Conservation (phyloP, 2,113 vertebrate genomes). For the Triplophysa siluroides region DNA sequence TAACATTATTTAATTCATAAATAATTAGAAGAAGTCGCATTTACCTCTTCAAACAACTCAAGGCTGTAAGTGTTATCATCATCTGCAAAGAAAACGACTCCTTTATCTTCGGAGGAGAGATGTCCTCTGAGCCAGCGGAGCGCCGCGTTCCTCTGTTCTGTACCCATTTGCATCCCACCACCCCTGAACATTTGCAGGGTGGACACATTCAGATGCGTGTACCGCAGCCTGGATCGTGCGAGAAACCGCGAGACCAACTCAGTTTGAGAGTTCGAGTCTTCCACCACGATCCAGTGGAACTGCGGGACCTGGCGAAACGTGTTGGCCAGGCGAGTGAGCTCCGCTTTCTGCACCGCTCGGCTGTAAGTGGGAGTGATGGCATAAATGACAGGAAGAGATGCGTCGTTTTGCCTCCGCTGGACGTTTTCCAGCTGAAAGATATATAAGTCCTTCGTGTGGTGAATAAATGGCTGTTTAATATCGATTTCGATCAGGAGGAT, state of each 20-base stretch:
- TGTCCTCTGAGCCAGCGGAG: slow-evolving; percentile 89
- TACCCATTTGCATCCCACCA: slow-evolving; percentile 88
- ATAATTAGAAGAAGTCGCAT: neutral
- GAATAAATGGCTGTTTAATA: slow-evolving; percentile 71
- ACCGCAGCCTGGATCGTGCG: slow-evolving; percentile 79
- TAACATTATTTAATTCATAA: too few relatives aligned
- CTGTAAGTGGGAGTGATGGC: slow-evolving; percentile 95
- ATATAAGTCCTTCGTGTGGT: slow-evolving; percentile 67
- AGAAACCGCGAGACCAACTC: slow-evolving; percentile 90
- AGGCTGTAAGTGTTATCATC: slow-evolving; percentile 98
- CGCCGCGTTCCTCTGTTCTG: slow-evolving; percentile 93
- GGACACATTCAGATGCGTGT: slow-evolving; percentile 90
- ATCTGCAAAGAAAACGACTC: slow-evolving; percentile 96
- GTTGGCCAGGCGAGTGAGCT: slow-evolving; percentile 91
- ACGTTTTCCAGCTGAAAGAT: slow-evolving; percentile 55
- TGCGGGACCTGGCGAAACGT: slow-evolving; percentile 92
- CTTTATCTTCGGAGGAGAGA: slow-evolving; percentile 76
- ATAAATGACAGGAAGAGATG: slow-evolving; percentile 82
- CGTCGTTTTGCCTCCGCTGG: slow-evolving; percentile 55
- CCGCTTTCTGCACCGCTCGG: slow-evolving; percentile 98
- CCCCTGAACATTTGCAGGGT: slow-evolving; percentile 89
- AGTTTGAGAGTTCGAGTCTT: slow-evolving; percentile 84
- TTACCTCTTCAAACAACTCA: slow-evolving; percentile 96
- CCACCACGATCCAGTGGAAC: slow-evolving; percentile 94
- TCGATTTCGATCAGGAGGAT: too few relatives aligned